phyloP scores from a whole-genome alignment of 1,140 invertebrate species.

The Stratiolaelaps scimitus region DNA sequence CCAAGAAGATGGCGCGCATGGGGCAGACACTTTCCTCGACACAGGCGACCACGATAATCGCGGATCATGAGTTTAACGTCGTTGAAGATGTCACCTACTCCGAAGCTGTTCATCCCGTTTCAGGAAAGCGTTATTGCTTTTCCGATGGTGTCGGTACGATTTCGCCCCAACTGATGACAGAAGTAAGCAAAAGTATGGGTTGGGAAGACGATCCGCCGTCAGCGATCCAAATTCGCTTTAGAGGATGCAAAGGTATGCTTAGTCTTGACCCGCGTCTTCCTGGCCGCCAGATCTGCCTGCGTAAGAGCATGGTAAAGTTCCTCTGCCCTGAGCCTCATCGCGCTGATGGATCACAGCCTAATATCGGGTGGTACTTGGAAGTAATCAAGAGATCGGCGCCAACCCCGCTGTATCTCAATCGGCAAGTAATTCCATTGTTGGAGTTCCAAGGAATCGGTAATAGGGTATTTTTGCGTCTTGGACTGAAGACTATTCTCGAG shows the following conservation, averaged over 20 bases:
- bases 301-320: conserved; percentile 39
- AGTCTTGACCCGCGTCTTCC: conserved; percentile 36
- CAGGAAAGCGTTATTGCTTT: conserved; percentile 35
- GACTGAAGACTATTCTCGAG: conserved; percentile 28
- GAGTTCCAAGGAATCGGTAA: conserved; percentile 32
- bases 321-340: too few relatives aligned
- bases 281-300: conserved; percentile 31
- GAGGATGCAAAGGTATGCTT: conserved; percentile 39
- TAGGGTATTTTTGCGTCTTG: conserved; percentile 29
- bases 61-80: conserved; percentile 48
- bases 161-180: conserved; percentile 32
- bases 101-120: conserved; percentile 25
- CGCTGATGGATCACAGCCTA: background rate
- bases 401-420: conserved; percentile 32
- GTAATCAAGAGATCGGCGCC: conserved; percentile 1
- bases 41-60: conserved; percentile 56
- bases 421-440: conserved; percentile 35
- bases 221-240: conserved; percentile 38
- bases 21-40: conserved; percentile 49
- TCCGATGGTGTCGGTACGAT: conserved; percentile 38
- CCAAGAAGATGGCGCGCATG: conserved; percentile 39
- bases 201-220: conserved; percentile 30
- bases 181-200: conserved; percentile 25
- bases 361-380: background rate
- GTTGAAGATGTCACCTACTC: conserved; percentile 29